These are phyloP conservation scores for Caenorhabditis imperialis DNA, from an alignment of 2,888 invertebrate species.

Conservation along the genomic window DNA sequence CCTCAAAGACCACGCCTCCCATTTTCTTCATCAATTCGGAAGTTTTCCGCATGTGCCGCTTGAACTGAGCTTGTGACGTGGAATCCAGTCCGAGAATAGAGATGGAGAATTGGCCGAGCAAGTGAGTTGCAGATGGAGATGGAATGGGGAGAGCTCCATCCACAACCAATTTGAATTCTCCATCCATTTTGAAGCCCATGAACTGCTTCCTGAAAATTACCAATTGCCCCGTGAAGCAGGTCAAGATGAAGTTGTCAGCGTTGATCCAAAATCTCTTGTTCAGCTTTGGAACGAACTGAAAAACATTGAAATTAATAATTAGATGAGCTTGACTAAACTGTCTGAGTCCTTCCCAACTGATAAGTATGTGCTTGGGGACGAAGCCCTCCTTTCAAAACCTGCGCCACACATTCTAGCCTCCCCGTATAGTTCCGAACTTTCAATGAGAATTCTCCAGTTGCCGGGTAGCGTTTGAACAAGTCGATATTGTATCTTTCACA, in stretches of 20 bases:
- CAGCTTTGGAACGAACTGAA: slow-evolving; percentile 39
- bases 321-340: neutral
- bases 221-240: slow-evolving; percentile 33
- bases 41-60: slow-evolving; percentile 50
- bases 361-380: slow-evolving; percentile 35
- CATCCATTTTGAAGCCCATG: slow-evolving; percentile 55
- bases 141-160: slow-evolving; percentile 22
- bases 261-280: slow-evolving; percentile 52
- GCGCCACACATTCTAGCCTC: slow-evolving; percentile 34
- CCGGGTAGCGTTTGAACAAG: slow-evolving; percentile 44
- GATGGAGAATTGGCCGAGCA: slow-evolving; percentile 30
- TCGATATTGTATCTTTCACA: slow-evolving; percentile 43
- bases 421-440: slow-evolving; percentile 12
- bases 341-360: slow-evolving; percentile 28
- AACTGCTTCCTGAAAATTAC: slow-evolving; percentile 51
- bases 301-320: neutral
- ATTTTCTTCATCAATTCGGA: slow-evolving; percentile 36
- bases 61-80: slow-evolving; percentile 56
- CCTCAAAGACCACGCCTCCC: slow-evolving; percentile 55
- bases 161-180: slow-evolving; percentile 17
- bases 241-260: slow-evolving; percentile 58
- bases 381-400: slow-evolving; percentile 51
- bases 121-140: neutral
- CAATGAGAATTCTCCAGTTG: slow-evolving; percentile 42
- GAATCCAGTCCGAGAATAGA: slow-evolving; percentile 52